These are phyloP conservation scores for Orbicella faveolata DNA, from an alignment of 64 coral and sea anemone species.

Conservation along the genomic window DNA sequence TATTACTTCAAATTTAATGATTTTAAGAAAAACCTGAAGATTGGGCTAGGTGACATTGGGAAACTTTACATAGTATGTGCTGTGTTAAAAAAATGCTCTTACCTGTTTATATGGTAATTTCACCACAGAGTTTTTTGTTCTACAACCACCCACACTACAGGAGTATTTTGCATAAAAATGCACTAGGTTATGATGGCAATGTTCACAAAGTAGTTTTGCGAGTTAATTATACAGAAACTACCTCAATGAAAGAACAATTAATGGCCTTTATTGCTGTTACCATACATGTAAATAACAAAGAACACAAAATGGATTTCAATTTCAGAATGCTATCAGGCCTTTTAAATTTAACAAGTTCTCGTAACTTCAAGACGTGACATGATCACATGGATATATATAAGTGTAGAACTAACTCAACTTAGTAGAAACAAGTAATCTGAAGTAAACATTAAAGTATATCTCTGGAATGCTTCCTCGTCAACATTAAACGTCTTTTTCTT, in stretches of 20 bases:
- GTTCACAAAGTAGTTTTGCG: too few relatives aligned
- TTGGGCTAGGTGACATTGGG: background rate
- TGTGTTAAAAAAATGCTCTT: background rate
- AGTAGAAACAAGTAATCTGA: constrained; percentile 6
- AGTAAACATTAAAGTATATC: constrained; percentile 2
- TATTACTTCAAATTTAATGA: constrained; percentile 1
- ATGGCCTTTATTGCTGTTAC: too few relatives aligned
- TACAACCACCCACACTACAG: constrained; percentile 5
- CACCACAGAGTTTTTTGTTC: constrained; percentile 1
- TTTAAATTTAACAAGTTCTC: background rate
- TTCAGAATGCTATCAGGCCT: too few relatives aligned
- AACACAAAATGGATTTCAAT: too few relatives aligned
- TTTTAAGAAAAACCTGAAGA: constrained; percentile 18
- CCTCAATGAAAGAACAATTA: too few relatives aligned
- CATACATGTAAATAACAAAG: too few relatives aligned
- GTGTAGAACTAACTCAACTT: background rate
- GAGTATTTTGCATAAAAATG: constrained; percentile 7
- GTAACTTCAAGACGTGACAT: background rate
- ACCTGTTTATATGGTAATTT: background rate
- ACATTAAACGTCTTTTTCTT: background rate
- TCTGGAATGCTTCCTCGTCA: background rate
- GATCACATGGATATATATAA: too few relatives aligned
- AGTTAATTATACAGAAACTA: too few relatives aligned
- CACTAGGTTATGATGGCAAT: background rate
- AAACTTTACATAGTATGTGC: constrained; percentile 13